Evolutionary conservation across 2,113 vertebrate species (phyloP), one percentile per base, ranked within the genome.

Genomic region (Anarrhichthys ocellatus): DNA sequence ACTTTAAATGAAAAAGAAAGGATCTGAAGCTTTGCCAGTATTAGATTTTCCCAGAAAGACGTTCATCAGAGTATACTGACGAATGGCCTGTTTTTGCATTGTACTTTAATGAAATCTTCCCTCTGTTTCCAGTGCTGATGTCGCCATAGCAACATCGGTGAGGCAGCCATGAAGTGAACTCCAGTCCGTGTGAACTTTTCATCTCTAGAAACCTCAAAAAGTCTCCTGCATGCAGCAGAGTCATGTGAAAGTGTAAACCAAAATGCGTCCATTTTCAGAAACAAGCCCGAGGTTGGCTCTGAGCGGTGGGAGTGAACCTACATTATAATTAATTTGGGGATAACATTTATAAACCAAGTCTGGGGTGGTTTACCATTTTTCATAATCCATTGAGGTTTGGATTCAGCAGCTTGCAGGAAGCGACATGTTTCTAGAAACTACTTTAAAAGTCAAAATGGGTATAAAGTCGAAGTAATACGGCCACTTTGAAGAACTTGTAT

Each of bases 71-170:
- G 32, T 22, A 29, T 29, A 5, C 62, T 76, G 27, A 50, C 17
- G 38, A 48, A 71, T 66, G 2, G 27, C 40, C 38, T 34, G 7
- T 34, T 52, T 84, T 44, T 70, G 8, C 56, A 40, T 52, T 6
- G 2, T 9, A 42, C 46, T 58, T 36, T 36, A 24, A 40, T 70
- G 18, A 74, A 80, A 52, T 83, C 48, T 75, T 29, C 1, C 29
- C 2, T 1, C 27, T 56, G 8, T 59, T 73, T 7, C 54, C 38
- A 44, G 27, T 24, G 36, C 18, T 67, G 27, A 61, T 20, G 29
- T 86, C 54, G 20, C 68, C 80, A 88, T 79, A 59, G 80, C 68
- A 86, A 80, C 79, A 46, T 48, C 1, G 2, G 36, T 14, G 10
- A 73, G 38, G 77, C 18, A 17, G 9, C 56, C 1, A 0, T 54